Conservation (phyloP, 1,140 invertebrate species). For the Wiebesia pumilae region DNA sequence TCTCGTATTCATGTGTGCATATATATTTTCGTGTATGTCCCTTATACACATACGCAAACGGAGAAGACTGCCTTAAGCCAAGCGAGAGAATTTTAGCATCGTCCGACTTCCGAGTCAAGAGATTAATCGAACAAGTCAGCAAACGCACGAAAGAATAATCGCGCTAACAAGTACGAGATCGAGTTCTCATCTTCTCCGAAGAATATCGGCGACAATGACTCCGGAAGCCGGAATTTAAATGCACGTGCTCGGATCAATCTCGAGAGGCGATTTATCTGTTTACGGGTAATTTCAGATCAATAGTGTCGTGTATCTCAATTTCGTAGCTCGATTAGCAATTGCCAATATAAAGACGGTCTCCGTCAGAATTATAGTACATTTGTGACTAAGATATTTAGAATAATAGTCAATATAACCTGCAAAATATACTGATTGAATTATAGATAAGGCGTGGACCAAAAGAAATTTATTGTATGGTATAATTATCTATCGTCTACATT, state of each 20-base stretch:
- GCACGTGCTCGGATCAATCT: slow-evolving; percentile 5
- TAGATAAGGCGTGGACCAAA: neutral
- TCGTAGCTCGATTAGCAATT: neutral
- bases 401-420: slow-evolving; percentile 9
- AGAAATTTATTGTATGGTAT: neutral
- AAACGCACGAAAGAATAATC: too few relatives aligned
- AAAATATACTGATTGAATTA: slow-evolving; percentile 1
- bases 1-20: neutral
- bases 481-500: too few relatives aligned
- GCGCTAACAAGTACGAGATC: too few relatives aligned
- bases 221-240: neutral
- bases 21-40: too few relatives aligned
- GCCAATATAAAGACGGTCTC: neutral
- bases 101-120: neutral
- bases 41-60: neutral
- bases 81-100: neutral
- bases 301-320: neutral
- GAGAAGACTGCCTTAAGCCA: too few relatives aligned
- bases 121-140: too few relatives aligned
- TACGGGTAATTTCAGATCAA: neutral
- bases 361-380: neutral
- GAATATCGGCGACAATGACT: neutral
- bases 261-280: neutral
- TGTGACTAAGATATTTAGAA: neutral
- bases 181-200: too few relatives aligned